Evolutionary conservation across 2,888 invertebrate species (phyloP), one percentile per base, ranked within the genome.

Genomic region (Pristionchus arcanus): DNA sequence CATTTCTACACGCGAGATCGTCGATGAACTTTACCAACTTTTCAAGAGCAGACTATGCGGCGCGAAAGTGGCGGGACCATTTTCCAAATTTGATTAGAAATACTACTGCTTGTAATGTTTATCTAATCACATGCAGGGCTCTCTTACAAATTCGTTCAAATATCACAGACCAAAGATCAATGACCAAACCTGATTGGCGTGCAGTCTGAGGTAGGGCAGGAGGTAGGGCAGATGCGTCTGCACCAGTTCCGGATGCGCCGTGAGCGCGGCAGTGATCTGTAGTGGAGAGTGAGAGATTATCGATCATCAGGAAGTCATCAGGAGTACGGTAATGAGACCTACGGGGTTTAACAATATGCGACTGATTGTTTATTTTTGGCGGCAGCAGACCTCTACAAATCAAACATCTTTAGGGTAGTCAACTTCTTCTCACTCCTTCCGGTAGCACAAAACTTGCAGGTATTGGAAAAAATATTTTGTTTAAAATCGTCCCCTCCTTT

Each of bases 221-320:
- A 93, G 49, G 90, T 91, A 92, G 86, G 93, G 92, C 25, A 93
- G 91, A 42, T 90, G 85, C 13, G 92, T 91, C 13, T 91, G n/a
- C 37, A 71, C 49, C 49, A 89, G 89, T 9, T 55, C 49, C 42
- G 89, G 89, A 71, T 84, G 63, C 25, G 89, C 55, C 16, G 91
- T 87, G 2, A 91, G 83, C 16, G 92, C 93, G 21, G 91, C 87
- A 74, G 92, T 91, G 28, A 93, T 87, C 4, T 92, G 90, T 19
- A 49, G 42, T 49, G n/a, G n/a, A 49, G 34, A 71, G 71, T 4
- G 55, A 59, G 34, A 9, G 71, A 66, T 28, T 71, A 71, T 71
- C 31, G 71, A 4, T 71, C 13, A 31, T 71, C 31, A 4, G 5
- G 9, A 19, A 28, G 9, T 66, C 25, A 66, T 13, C 42, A 7